Base-by-base conservation (phyloP, 2,888 invertebrate species). In the Dendrolimus houi region DNA sequence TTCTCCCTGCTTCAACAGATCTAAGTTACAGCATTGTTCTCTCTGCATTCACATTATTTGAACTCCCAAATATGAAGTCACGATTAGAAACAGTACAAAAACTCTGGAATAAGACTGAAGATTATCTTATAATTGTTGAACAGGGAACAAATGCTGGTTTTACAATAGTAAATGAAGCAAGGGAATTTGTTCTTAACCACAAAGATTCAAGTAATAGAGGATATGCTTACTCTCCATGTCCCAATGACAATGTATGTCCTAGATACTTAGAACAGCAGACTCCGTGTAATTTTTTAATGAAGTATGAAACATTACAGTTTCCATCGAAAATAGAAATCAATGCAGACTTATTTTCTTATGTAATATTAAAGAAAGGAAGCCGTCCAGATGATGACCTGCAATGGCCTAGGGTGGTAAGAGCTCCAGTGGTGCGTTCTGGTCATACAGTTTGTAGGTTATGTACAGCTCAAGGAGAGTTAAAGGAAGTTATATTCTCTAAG, bases 31-130 rank as follows among this genome's bases (percentile, higher is more conserved):
- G 96, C 77, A 85, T 98, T 55, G 96, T 97, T 0, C 85, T 97
- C 29, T 94, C 95, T 57, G 95, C 97, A 0, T 96, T 94, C 77
- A 92, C 96, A 0, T 86, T 98, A 62, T 92, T 98, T 66, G 98
- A 98, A 82, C 79, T 97, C 64, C 94, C 95, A 0, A 92, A 89
- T 60, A 85, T 92, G 62, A 86, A 93, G 70, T 88, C 91, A 41
- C 92, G 98, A 55, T 79, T 96, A 55, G 93, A 96, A 70, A 92
- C 93, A 0, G 81, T 97, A 58, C 88, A 94, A 56, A 96, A 94
- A 70, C 86, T 98, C 9, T 98, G 98, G 98, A 93, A 93, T 57
- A 97, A 96, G 86, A 97, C 97, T 0, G 92, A 94, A 64, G 92
- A 94, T 10, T 97, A 95, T 77, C 84, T 98, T 72, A 92, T 98